phyloP scores from a whole-genome alignment of 2,888 invertebrate genomes.

The Microdon myrmicae region DNA sequence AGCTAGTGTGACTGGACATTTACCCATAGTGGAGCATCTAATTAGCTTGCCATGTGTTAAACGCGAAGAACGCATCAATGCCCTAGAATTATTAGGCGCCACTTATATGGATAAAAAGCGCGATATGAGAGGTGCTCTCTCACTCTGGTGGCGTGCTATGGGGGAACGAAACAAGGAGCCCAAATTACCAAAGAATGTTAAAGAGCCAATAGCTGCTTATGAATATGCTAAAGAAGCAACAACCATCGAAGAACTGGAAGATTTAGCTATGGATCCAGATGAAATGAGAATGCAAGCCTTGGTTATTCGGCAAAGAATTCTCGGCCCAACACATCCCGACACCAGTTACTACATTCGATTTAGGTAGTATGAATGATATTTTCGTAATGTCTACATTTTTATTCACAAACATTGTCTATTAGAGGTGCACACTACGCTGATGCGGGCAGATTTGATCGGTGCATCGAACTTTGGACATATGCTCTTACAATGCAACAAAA shows the following conservation, averaged over 20 bases:
- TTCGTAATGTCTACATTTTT: slow-evolving; percentile 49
- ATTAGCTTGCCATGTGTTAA: slow-evolving; percentile 80
- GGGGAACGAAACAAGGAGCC: slow-evolving; percentile 78
- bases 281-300: slow-evolving; percentile 96
- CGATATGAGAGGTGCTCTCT: slow-evolving; percentile 90
- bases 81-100: slow-evolving; percentile 90
- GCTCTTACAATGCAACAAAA: slow-evolving; percentile 96
- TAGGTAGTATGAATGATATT: slow-evolving; percentile 57
- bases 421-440: slow-evolving; percentile 95
- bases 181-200: slow-evolving; percentile 79
- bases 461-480: slow-evolving; percentile 96
- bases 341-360: slow-evolving; percentile 96
- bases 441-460: slow-evolving; percentile 90
- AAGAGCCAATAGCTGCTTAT: slow-evolving; percentile 85
- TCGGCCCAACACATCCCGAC: slow-evolving; percentile 94
- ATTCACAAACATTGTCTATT: slow-evolving; percentile 47
- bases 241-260: slow-evolving; percentile 81
- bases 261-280: slow-evolving; percentile 91
- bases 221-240: slow-evolving; percentile 87
- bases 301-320: slow-evolving; percentile 89
- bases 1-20: slow-evolving; percentile 92
- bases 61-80: slow-evolving; percentile 85
- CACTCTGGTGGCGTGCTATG: slow-evolving; percentile 92
- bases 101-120: slow-evolving; percentile 96
- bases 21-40: slow-evolving; percentile 91